Base-by-base conservation (phyloP, 2,797 vertebrate genomes). In the Distichodus sexfasciatus region DNA sequence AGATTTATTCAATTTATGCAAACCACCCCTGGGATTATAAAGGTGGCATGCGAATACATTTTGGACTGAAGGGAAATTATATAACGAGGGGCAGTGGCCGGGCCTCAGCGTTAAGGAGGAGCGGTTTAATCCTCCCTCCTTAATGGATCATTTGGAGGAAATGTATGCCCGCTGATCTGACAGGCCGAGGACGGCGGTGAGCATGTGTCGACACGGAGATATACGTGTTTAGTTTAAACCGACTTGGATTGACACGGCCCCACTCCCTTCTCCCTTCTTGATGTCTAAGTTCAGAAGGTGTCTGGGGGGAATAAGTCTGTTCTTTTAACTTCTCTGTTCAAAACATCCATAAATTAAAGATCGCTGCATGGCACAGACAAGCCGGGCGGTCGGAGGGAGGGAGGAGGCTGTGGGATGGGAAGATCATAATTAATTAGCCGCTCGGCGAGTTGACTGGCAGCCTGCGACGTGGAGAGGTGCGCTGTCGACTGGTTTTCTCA, bases 1-100 rank as follows among this genome's bases (percentile, higher is more conserved):
- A 85, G 88, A 91, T 91, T 91, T 91, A 91, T 92, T 91, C 88
- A 90, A 89, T 92, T 90, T 91, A 92, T 92, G 90, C 90, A 91
- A 91, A 91, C 85, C 83, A 90, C 89, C 89, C 90, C 86, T 74
- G 84, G 90, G 89, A 89, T 90, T 90, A 89, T 91, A 90, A 91
- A 92, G 91, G 90, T 92, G 89, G 86, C 85, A 82, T 90, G 90
- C 90, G 89, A 92, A 92, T 92, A 91, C 84, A 90, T 92, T 90
- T 89, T n/a, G n/a, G 88, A 89, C 85, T 87, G 86, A 87, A 88
- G 88, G 88, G 88, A 43, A 89, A 91, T 90, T 87, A 87, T 81
- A 91, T 89, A 88, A 91, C 88, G 87, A 91, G 86, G 84, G 85
- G 79, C 86, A 80, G 83, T 89, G 86, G 85, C 87, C 12, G 6